Percentiles rank a stretch among this genome's conserved stretches.
phyloP scores from a whole-genome alignment of 2,888 invertebrate species.

The Leucozona laternaria region DNA sequence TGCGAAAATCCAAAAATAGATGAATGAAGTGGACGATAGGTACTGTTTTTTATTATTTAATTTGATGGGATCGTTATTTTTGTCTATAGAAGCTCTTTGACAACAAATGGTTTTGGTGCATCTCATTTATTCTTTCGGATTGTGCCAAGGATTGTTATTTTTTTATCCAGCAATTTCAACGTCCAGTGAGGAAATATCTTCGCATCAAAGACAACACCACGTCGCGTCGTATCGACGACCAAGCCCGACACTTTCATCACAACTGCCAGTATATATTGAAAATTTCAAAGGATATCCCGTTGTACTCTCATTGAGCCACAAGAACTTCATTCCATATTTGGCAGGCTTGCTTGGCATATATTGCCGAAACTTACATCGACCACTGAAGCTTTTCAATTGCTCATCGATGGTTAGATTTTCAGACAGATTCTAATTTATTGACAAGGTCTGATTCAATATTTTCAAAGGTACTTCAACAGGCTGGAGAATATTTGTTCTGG shows the following conservation, averaged over 20 bases:
- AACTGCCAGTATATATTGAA: too few relatives aligned
- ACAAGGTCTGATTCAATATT: constrained; percentile 7
- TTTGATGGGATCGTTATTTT: not conserved
- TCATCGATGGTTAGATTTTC: constrained; percentile 16
- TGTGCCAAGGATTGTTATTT: too few relatives aligned
- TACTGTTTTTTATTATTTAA: not conserved
- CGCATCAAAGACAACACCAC: too few relatives aligned
- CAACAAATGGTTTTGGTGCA: not conserved
- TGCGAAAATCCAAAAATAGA: constrained; percentile 1
- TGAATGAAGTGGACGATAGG: not conserved
- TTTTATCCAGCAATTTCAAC: too few relatives aligned
- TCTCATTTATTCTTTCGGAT: too few relatives aligned
- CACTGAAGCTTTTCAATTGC: not conserved
- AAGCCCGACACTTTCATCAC: too few relatives aligned
- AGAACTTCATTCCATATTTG: too few relatives aligned
- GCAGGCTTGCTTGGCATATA: constrained; percentile 10
- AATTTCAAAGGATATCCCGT: too few relatives aligned
- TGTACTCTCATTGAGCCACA: too few relatives aligned
- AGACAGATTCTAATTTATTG: not conserved
- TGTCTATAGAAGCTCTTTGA: not conserved
- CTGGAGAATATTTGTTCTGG: not conserved
- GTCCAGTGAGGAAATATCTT: too few relatives aligned
- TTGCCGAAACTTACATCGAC: constrained; percentile 17
- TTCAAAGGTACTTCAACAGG: constrained; percentile 3
- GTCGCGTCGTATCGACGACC: too few relatives aligned